phyloP scores from a whole-genome alignment of 2,888 invertebrate species.

The Acanthosepion lycidas region DNA sequence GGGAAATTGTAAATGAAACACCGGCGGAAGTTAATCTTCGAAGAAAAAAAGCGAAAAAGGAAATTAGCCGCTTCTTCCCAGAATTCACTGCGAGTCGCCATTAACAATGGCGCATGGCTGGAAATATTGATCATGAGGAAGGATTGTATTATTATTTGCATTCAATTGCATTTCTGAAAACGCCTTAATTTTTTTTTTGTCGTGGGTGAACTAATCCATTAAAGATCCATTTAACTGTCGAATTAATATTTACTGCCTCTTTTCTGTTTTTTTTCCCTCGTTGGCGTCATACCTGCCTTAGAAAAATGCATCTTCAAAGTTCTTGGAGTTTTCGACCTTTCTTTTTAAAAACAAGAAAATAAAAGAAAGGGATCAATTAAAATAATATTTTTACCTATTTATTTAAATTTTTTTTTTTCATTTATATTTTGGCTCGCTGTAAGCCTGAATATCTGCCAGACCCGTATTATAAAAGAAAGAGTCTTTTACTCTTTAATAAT shows the following conservation, averaged over 20 bases:
- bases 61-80: conserved; percentile 17
- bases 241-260: background rate
- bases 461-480: background rate
- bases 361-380: background rate
- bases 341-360: background rate
- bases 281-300: background rate
- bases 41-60: background rate
- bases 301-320: background rate
- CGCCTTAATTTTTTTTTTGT: background rate
- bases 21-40: background rate
- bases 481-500: background rate
- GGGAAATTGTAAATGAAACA: background rate
- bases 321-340: background rate
- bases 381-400: background rate
- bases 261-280: too few species aligned
- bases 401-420: background rate
- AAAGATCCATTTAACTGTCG: background rate
- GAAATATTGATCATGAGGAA: background rate
- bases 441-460: background rate
- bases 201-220: background rate
- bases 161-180: background rate
- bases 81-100: background rate
- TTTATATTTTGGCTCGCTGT: background rate
- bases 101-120: background rate
- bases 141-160: background rate